These are phyloP conservation scores for Tenebrosternarchus preto DNA, from an alignment of 2,113 vertebrate species.

Conservation along the genomic window DNA sequence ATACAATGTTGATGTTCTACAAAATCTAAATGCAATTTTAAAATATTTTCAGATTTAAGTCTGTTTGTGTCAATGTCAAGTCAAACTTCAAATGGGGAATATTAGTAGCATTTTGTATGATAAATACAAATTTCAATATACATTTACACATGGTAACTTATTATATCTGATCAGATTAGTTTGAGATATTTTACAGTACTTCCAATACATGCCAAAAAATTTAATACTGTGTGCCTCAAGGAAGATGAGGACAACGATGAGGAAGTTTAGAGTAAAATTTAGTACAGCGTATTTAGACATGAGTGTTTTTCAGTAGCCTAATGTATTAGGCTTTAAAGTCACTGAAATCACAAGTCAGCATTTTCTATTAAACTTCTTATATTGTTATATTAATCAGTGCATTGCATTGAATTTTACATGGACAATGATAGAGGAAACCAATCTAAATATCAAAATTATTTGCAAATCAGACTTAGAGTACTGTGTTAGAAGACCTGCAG, in stretches of 20 bases:
- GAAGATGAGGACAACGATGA: background rate
- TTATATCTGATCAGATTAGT: background rate
- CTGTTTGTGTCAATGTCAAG: conserved; percentile 32
- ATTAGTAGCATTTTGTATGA: conserved; percentile 50
- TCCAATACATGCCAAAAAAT: conserved; percentile 17
- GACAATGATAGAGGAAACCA: background rate
- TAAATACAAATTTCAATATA: conserved; percentile 16
- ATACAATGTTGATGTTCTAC: conserved; percentile 4
- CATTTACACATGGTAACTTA: conserved; percentile 14
- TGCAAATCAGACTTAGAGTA: background rate
- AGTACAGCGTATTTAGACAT: background rate
- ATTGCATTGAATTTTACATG: conserved; percentile 1
- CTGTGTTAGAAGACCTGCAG: background rate
- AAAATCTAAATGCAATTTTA: conserved; percentile 20
- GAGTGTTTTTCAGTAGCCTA: background rate
- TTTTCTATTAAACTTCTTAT: background rate
- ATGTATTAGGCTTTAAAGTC: background rate
- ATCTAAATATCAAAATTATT: background rate
- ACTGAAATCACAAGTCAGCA: background rate
- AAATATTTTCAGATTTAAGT: conserved; percentile 20
- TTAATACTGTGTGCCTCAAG: background rate
- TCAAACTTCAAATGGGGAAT: conserved; percentile 50
- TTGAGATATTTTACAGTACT: conserved; percentile 6
- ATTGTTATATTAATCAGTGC: conserved; percentile 1
- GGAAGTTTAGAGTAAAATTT: background rate